phyloP scores from a whole-genome alignment of 1,140 invertebrate species.

The Zophobas atratus region DNA sequence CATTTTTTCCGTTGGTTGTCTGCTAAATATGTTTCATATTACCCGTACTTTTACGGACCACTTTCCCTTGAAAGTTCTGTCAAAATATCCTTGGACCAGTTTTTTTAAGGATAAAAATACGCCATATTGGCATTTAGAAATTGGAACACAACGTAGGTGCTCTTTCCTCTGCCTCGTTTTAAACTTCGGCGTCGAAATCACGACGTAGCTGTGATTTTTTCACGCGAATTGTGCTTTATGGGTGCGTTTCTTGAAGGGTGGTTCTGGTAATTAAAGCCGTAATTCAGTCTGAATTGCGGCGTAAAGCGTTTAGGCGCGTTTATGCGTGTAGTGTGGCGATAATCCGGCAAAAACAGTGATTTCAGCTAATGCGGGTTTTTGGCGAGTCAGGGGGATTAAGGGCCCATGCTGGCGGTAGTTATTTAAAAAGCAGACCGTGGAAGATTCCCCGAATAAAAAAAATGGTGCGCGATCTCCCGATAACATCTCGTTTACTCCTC shows the following conservation, averaged over 20 bases:
- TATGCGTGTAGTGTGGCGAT: slow-evolving; percentile 31
- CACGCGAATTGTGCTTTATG: slow-evolving; percentile 9
- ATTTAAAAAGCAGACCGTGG: background rate
- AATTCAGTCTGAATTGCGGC: slow-evolving; percentile 29
- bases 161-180: no score
- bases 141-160: no score
- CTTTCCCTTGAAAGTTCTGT: no score
- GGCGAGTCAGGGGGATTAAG: background rate
- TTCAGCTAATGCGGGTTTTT: slow-evolving; percentile 4
- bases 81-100: no score
- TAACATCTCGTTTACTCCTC: background rate
- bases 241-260: background rate
- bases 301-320: slow-evolving; percentile 32
- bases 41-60: no score
- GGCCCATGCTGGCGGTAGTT: background rate
- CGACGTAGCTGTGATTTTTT: background rate
- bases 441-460: background rate
- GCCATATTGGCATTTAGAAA: no score
- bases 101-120: no score
- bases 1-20: no score
- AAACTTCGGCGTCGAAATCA: no score
- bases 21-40: no score
- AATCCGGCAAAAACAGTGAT: slow-evolving; percentile 14
- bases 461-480: background rate
- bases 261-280: slow-evolving; percentile 12